phyloP scores from a whole-genome alignment of 2,888 invertebrate species.

The Baccha elongata region DNA sequence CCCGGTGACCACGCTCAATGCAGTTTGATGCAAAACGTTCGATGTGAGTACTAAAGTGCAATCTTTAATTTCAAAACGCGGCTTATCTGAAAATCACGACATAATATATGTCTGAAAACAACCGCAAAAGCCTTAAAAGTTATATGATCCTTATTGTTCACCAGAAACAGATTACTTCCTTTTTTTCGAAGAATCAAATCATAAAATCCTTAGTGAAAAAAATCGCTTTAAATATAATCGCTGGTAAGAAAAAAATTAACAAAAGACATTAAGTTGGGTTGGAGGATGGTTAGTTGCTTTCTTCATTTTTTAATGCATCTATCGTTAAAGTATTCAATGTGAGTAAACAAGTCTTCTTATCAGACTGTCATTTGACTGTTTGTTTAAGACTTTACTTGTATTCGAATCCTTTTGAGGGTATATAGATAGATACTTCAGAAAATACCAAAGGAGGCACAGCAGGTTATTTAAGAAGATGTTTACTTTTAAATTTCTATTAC shows the following conservation, averaged over 20 bases:
- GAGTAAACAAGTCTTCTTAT: slow-evolving; percentile 65
- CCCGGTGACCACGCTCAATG: too few species aligned
- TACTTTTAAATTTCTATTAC: too few species aligned
- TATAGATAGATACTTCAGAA: too few species aligned
- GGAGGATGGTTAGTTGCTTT: slow-evolving; percentile 22
- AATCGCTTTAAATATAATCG: slow-evolving; percentile 66
- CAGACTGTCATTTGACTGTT: slow-evolving; percentile 57
- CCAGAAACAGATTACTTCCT: slow-evolving; percentile 59
- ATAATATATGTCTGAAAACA: too few species aligned
- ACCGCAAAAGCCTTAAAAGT: too few species aligned
- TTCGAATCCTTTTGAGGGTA: slow-evolving; percentile 48
- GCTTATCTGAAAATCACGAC: too few species aligned
- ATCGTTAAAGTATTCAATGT: slow-evolving; percentile 58
- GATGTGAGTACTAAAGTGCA: too few species aligned
- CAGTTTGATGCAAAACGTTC: too few species aligned
- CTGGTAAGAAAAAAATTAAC: slow-evolving; percentile 63
- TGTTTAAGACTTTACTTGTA: slow-evolving; percentile 57
- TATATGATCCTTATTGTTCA: slow-evolving; percentile 60
- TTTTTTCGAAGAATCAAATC: slow-evolving; percentile 45
- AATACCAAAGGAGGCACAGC: too few species aligned
- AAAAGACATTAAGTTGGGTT: slow-evolving; percentile 39
- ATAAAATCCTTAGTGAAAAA: slow-evolving; percentile 63
- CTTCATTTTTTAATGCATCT: slow-evolving; percentile 61
- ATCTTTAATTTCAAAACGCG: too few species aligned
- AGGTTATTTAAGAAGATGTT: too few species aligned